A percentile compares a stretch with the other conserved stretches of the same genome.
These are phyloP conservation scores for Philereme transversata DNA, from an alignment of 2,888 invertebrate genomes.

Conservation along the genomic window DNA sequence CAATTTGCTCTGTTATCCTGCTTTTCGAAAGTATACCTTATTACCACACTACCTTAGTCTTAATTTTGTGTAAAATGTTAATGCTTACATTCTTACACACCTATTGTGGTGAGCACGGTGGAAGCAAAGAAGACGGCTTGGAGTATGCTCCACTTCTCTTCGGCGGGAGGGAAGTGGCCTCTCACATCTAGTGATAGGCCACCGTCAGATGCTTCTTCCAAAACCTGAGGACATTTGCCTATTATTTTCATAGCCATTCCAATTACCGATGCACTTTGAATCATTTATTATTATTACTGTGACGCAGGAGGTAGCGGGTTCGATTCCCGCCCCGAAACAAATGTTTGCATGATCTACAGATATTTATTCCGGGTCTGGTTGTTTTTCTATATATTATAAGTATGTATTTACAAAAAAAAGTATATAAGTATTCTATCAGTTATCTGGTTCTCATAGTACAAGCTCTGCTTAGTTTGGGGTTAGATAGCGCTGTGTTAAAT, in stretches of 20 bases:
- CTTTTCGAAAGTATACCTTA: constrained; percentile 1
- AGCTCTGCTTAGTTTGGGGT: too few species aligned
- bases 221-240: constrained; percentile 61
- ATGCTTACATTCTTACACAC: constrained; percentile 85
- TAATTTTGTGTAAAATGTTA: constrained; percentile 35
- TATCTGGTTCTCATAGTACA: too few species aligned
- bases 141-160: constrained; percentile 90
- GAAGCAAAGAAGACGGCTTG: constrained; percentile 95
- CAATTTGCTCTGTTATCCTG: too few species aligned
- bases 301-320: too few species aligned
- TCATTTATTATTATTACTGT: background rate
- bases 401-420: too few species aligned
- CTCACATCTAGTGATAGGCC: constrained; percentile 85
- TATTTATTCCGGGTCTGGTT: too few species aligned
- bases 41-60: background rate
- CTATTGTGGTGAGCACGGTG: constrained; percentile 95
- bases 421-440: too few species aligned
- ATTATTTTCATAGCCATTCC: background rate
- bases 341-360: too few species aligned
- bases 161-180: constrained; percentile 79
- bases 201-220: constrained; percentile 89
- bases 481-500: too few species aligned
- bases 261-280: background rate
- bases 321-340: too few species aligned
- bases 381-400: too few species aligned